A percentile compares a stretch with the other conserved stretches of the same genome.
phyloP scores from a whole-genome alignment of 2,113 vertebrate species.

The Ochotona princeps region DNA sequence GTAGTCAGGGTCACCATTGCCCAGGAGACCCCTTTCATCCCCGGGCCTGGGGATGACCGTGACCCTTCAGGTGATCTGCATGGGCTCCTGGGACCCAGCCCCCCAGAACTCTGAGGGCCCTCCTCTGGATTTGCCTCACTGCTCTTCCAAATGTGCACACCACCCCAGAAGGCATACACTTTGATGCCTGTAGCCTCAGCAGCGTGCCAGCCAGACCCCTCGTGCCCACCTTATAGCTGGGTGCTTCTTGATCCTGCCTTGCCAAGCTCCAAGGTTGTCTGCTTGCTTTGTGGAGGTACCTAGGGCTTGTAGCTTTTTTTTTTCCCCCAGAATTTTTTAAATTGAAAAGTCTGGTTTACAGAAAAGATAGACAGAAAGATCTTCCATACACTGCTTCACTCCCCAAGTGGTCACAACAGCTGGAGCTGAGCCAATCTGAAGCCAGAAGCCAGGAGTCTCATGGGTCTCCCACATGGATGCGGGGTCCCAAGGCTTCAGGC shows the following conservation, averaged over 20 bases:
- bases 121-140: not conserved
- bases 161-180: not conserved
- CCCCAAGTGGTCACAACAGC: no score
- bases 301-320: not conserved
- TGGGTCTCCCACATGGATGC: no score
- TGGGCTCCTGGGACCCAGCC: no score
- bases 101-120: not conserved
- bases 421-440: no score
- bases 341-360: no score
- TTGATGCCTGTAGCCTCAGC: constrained; percentile 14
- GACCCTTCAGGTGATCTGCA: not conserved
- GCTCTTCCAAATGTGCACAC: not conserved
- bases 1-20: not conserved
- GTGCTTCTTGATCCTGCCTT: not conserved
- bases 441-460: no score
- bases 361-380: no score
- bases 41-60: not conserved
- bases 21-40: not conserved
- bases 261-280: not conserved
- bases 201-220: not conserved
- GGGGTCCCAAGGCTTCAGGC: no score
- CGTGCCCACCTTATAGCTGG: not conserved
- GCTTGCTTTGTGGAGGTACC: not conserved
- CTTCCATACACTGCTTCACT: no score
- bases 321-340: no score